These are phyloP conservation scores for Sigmodon hispidus DNA, from an alignment of 2,113 vertebrate species.

Conservation along the genomic window DNA sequence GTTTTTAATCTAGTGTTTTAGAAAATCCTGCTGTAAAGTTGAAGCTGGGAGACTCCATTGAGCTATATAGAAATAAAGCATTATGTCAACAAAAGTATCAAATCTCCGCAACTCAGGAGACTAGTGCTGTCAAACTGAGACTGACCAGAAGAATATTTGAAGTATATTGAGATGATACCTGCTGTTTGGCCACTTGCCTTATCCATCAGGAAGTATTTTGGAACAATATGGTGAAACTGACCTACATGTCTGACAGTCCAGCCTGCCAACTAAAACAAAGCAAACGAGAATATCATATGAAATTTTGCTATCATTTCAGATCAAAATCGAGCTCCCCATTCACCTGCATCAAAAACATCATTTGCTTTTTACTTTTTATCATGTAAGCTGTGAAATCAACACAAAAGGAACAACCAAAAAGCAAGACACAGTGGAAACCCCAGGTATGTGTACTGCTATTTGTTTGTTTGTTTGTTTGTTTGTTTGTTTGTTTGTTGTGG, in stretches of 20 bases:
- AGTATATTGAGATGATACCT: conserved; percentile 27
- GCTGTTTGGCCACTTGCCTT: neutral
- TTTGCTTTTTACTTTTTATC: conserved; percentile 97
- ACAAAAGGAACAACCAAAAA: conserved; percentile 95
- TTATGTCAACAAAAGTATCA: neutral
- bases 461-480: neutral
- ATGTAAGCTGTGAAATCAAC: conserved; percentile 98
- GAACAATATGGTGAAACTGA: neutral
- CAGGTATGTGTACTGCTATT: conserved; percentile 87
- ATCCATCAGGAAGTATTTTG: neutral
- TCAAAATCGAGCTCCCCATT: conserved; percentile 97
- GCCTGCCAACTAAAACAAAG: conserved; percentile 68
- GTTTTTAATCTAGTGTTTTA: conserved; percentile 53
- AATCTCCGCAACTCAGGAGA: neutral
- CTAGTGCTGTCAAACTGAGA: conserved; percentile 32
- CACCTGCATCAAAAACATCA: conserved; percentile 97
- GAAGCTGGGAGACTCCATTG: conserved; percentile 11
- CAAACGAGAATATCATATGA: conserved; percentile 74
- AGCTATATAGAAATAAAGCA: neutral
- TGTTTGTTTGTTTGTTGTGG: neutral
- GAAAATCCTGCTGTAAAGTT: conserved; percentile 22
- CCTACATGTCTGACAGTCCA: conserved; percentile 54
- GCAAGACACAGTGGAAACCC: conserved; percentile 92
- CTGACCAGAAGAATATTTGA: conserved; percentile 37
- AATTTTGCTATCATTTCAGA: conserved; percentile 86